Conservation (phyloP, 2,888 invertebrate species). For the Drosophila robusta region DNA sequence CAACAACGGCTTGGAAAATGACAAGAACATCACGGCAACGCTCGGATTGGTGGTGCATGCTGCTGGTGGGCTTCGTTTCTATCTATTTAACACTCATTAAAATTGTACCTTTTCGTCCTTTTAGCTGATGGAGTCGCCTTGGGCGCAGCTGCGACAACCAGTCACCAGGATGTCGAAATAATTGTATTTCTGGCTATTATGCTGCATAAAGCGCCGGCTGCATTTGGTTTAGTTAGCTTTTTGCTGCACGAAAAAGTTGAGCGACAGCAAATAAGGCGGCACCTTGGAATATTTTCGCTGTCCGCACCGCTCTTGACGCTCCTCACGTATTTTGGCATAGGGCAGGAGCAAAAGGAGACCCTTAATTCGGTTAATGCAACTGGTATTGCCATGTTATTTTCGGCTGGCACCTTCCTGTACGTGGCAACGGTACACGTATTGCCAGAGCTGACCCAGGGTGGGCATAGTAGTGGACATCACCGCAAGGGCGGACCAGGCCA, state of each 20-base stretch:
- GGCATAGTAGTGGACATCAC: conserved; percentile 84
- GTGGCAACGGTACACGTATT: conserved; percentile 99
- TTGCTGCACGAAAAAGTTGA: conserved; percentile 97
- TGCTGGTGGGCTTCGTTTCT: conserved; percentile 87
- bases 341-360: conserved; percentile 96
- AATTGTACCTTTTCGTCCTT: conserved; percentile 26
- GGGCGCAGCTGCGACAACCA: conserved; percentile 98
- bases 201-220: conserved; percentile 99
- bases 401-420: conserved; percentile 99
- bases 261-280: conserved; percentile 92
- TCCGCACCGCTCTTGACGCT: conserved; percentile 96
- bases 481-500: conserved; percentile 47
- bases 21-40: conserved; percentile 96
- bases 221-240: conserved; percentile 99
- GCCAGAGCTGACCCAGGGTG: conserved; percentile 93
- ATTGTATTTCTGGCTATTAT: conserved; percentile 99
- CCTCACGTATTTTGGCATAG: conserved; percentile 96
- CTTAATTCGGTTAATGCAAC: conserved; percentile 96
- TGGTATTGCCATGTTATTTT: conserved; percentile 98
- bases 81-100: too few species aligned
- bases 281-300: conserved; percentile 95
- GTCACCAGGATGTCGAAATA: conserved; percentile 97
- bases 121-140: conserved; percentile 97
- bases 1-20: conserved; percentile 85
- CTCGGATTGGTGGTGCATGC: conserved; percentile 99